A percentile compares a stretch with the other conserved stretches of the same genome.
phyloP scores from a whole-genome alignment of 2,113 vertebrate species.

The Neodontobutis hainanensis region DNA sequence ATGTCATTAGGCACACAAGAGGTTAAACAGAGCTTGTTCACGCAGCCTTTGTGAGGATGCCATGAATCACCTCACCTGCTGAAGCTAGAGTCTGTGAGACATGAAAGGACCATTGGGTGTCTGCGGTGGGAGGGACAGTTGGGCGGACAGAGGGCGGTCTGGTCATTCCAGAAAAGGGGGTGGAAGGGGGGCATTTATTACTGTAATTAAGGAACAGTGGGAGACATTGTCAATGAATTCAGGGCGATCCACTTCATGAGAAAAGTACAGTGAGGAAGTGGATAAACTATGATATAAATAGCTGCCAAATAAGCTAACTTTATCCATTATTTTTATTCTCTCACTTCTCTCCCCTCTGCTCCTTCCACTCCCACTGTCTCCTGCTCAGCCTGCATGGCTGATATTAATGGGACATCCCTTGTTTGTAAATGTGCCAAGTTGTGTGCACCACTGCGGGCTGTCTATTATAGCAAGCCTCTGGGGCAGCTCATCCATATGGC shows the following conservation, averaged over 20 bases:
- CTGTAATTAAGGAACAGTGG: constrained; percentile 61
- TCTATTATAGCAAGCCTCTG: constrained; percentile 81
- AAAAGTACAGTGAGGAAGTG: neutral
- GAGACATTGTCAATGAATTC: constrained; percentile 1
- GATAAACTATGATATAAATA: neutral
- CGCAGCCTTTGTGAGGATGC: constrained; percentile 52
- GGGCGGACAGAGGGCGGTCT: constrained; percentile 59
- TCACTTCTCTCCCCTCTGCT: constrained; percentile 10
- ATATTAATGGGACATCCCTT: constrained; percentile 82
- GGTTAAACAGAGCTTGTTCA: constrained; percentile 63
- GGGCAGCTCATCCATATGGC: constrained; percentile 81
- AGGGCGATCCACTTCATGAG: constrained; percentile 10
- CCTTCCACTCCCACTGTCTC: constrained; percentile 41
- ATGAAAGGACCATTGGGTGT: constrained; percentile 47
- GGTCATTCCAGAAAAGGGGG: constrained; percentile 33
- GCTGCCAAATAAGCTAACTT: constrained; percentile 10
- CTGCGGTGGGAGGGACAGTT: constrained; percentile 61
- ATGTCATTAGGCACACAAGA: constrained; percentile 46
- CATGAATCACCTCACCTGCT: constrained; percentile 64
- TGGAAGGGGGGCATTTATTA: constrained; percentile 60
- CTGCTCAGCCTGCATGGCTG: constrained; percentile 61
- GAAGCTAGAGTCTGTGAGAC: constrained; percentile 22
- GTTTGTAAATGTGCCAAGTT: constrained; percentile 85
- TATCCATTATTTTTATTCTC: constrained; percentile 17
- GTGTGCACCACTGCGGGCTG: constrained; percentile 79